phyloP scores from a whole-genome alignment of 2,113 vertebrate genomes.

The Pleuronectes platessa region DNA sequence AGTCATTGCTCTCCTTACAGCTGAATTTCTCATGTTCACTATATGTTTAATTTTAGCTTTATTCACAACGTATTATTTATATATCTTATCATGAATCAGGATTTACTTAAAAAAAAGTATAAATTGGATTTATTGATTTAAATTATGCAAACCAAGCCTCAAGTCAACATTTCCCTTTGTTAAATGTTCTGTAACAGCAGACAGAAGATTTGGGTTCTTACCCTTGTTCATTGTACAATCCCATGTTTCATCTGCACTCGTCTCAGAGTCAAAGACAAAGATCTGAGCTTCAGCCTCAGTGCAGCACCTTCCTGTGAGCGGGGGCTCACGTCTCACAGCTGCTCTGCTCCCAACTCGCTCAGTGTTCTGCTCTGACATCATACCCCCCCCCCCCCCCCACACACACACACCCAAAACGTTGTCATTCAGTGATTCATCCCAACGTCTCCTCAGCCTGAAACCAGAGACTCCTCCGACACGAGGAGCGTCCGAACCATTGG shows the following conservation, averaged over 20 bases:
- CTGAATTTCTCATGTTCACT: too few species aligned
- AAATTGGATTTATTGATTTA: too few species aligned
- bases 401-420: neutral
- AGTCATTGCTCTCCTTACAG: too few species aligned
- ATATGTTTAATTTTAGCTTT: too few species aligned
- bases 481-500: slow-evolving; percentile 23
- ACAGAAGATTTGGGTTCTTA: slow-evolving; percentile 17
- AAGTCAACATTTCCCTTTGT: neutral
- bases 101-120: neutral
- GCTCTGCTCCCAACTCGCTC: neutral
- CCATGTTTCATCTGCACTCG: slow-evolving; percentile 56
- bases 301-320: slow-evolving; percentile 14
- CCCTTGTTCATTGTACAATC: slow-evolving; percentile 67
- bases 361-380: slow-evolving; percentile 9
- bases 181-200: too few species aligned
- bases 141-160: neutral
- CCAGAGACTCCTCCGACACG: slow-evolving; percentile 42
- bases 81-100: too few species aligned
- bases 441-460: slow-evolving; percentile 51
- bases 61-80: too few species aligned
- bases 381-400: neutral
- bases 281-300: neutral
- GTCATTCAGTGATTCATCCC: slow-evolving; percentile 57
- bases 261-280: neutral
- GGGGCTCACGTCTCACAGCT: neutral